Base-by-base conservation (phyloP, 2,888 invertebrate species). In the Scelioninae gen. 1 region DNA sequence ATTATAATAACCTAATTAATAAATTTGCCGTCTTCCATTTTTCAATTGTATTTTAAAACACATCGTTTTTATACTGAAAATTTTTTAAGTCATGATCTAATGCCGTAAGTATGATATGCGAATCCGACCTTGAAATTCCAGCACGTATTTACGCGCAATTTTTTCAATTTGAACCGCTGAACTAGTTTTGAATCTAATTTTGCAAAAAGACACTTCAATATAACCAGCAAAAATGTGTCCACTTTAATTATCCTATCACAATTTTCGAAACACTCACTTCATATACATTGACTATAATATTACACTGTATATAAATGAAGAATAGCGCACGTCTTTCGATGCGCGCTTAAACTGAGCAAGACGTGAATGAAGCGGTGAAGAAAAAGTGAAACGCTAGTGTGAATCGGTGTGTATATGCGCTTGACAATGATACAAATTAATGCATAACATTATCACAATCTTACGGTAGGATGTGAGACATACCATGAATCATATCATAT, bases 361-460 rank as follows among this genome's bases (percentile, higher is more conserved):
- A 62, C 60, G 83, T 84, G 85, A 78, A 81, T 72, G 78, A 85
- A 84, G 84, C 82, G 55, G 82, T 82, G 84, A 80, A 84, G 82
- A 80, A 79, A 76, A 81, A 82, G 82, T 85, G 85, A 82, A 68
- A 81, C 66, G 63, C 82, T 83, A 68, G 82, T 82, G 84, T 84
- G 78, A 85, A 84, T 85, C 80, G 47, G 82, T 82, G 83, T 85
- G 51, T 51, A 34, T 74, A 74, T 82, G 77, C 65, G 81, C 78
- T 85, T 81, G 76, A 80, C 82, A 82, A 74, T 82, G 82, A 83
- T 81, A 78, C 82, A 84, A 85, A 80, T 85, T 82, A 78, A 82
- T 82, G 82, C 83, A 75, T 60, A 76, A 56, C 68, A 83, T 83
- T 72, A 80, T 75, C 69, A 47, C 82, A 47, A 79, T 71, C 79